These are phyloP conservation scores for Apotomis capreana DNA, from an alignment of 2,888 invertebrate genomes.

Conservation along the genomic window DNA sequence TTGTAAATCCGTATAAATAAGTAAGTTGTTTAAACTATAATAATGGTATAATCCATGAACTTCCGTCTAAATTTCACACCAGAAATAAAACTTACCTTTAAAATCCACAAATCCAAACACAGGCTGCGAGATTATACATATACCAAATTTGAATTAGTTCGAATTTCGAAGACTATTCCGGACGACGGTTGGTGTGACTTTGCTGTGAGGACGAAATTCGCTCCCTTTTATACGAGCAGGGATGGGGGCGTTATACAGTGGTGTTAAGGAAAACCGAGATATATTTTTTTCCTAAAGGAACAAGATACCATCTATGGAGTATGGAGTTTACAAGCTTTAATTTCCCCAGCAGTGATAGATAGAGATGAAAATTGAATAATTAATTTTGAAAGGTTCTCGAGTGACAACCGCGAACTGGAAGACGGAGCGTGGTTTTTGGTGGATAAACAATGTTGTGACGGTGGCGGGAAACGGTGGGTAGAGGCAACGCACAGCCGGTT, in stretches of 20 bases:
- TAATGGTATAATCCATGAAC: not conserved
- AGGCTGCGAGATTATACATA: slow-evolving; percentile 18
- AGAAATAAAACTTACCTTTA: slow-evolving; percentile 16
- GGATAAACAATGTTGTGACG: too few species aligned
- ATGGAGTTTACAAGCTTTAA: too few species aligned
- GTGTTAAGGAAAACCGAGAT: not conserved
- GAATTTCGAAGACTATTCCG: slow-evolving; percentile 33
- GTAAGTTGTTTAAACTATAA: too few species aligned
- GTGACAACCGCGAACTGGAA: too few species aligned
- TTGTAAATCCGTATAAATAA: too few species aligned
- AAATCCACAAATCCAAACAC: slow-evolving; percentile 29
- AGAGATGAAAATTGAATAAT: too few species aligned
- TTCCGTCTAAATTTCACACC: not conserved
- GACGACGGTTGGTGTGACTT: slow-evolving; percentile 34
- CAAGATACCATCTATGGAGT: too few species aligned
- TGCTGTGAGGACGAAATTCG: slow-evolving; percentile 18
- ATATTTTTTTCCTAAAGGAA: not conserved
- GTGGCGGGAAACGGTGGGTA: too few species aligned
- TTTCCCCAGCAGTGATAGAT: too few species aligned
- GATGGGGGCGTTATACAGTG: slow-evolving; percentile 31
- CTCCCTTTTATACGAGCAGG: slow-evolving; percentile 37
- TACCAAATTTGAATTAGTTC: slow-evolving; percentile 24
- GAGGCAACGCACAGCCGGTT: too few species aligned
- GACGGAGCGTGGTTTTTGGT: too few species aligned
- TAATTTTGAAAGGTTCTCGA: too few species aligned